Evolutionary conservation across 2,797 vertebrate species (phyloP).

Genomic region (Sternotherus odoratus): DNA sequence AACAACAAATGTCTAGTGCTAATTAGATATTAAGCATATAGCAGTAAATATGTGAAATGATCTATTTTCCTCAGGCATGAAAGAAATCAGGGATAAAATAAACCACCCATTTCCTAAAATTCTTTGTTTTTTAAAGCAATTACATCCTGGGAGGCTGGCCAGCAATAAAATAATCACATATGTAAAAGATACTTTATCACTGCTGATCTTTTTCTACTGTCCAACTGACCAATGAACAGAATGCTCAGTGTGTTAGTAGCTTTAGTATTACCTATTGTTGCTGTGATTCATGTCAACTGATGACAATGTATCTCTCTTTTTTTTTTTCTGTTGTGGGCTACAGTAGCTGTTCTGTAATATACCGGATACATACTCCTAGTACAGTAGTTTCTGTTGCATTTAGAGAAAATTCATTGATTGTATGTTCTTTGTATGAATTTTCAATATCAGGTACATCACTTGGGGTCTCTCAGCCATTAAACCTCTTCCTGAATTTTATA

Average conservation of each 20-base stretch:
- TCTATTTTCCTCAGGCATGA: background rate
- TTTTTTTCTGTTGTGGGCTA: background rate
- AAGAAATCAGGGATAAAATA: background rate
- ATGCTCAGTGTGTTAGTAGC: background rate
- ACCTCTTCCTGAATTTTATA: background rate
- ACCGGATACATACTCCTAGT: background rate
- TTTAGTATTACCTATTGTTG: background rate
- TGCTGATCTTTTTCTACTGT: background rate
- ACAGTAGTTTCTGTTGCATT: background rate
- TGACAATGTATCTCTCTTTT: background rate
- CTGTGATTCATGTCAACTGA: background rate
- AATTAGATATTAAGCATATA: background rate
- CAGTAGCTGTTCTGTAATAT: background rate
- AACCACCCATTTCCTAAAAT: background rate
- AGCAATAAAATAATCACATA: background rate
- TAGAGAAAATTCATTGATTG: background rate
- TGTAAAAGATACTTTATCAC: background rate
- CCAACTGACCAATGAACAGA: accelerated
- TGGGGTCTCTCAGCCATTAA: background rate
- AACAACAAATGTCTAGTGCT: background rate
- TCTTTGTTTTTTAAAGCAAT: background rate
- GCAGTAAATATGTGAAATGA: background rate
- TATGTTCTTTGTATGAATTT: background rate
- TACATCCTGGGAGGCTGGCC: background rate
- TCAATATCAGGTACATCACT: background rate